These are phyloP conservation scores for Lasius fuliginosus DNA, from an alignment of 2,888 invertebrate genomes.

Conservation along the genomic window DNA sequence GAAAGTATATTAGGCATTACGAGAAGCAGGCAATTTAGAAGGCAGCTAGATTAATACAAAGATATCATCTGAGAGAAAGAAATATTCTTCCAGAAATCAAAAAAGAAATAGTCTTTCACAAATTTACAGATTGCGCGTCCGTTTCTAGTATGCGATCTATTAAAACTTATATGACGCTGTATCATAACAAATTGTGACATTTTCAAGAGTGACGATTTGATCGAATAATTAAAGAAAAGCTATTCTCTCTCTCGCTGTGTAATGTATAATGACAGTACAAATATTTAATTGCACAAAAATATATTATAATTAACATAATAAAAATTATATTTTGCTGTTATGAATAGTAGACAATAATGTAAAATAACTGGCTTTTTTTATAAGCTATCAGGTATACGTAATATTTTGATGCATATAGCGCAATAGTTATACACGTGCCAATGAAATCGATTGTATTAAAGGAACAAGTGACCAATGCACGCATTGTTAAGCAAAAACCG, in stretches of 20 bases:
- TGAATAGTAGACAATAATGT: conserved; percentile 3
- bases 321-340: not conserved
- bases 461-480: conserved; percentile 27
- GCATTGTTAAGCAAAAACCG: conserved; percentile 46
- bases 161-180: not conserved
- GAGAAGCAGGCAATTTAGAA: conserved; percentile 26
- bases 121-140: conserved; percentile 4
- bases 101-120: not conserved
- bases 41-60: conserved; percentile 19
- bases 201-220: not conserved
- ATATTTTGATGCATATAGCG: conserved; percentile 16
- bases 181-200: not conserved
- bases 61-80: conserved; percentile 13
- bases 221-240: not conserved
- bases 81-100: not conserved
- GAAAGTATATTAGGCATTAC: conserved; percentile 28
- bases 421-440: conserved; percentile 11
- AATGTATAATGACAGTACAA: not conserved
- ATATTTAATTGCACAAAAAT: not conserved
- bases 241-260: not conserved
- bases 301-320: not conserved
- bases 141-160: not conserved
- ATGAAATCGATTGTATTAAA: conserved; percentile 35
- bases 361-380: not conserved
- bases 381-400: not conserved